Conservation (phyloP, 2,888 invertebrate genomes). For the Xanthia icteritia region DNA sequence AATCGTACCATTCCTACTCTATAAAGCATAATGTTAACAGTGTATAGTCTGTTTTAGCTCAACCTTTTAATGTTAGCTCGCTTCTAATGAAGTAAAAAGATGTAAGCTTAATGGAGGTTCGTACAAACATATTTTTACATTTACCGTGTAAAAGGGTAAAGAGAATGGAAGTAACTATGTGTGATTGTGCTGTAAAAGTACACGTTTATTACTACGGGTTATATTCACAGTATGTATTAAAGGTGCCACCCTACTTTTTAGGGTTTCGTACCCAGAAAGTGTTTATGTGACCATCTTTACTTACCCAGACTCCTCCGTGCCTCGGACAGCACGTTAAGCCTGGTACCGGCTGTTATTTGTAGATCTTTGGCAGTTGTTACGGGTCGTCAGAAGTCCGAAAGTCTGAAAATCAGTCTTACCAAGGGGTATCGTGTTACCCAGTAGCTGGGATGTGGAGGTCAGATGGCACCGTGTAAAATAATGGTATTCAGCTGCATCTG, state of each 20-base stretch:
- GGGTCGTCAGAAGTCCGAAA: too few relatives aligned
- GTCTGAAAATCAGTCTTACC: too few relatives aligned
- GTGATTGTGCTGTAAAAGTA: slow-evolving; percentile 12
- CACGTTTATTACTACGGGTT: slow-evolving; percentile 22
- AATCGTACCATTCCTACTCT: background rate
- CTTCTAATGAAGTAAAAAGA: slow-evolving; percentile 45
- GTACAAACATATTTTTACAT: slow-evolving; percentile 23
- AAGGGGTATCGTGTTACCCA: too few relatives aligned
- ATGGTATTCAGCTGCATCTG: too few relatives aligned
- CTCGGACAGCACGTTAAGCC: too few relatives aligned
- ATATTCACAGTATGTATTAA: background rate
- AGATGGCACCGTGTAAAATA: too few relatives aligned
- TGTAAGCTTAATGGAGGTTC: slow-evolving; percentile 27
- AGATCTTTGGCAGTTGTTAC: too few relatives aligned
- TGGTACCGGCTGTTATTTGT: too few relatives aligned
- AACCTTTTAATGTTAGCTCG: slow-evolving; percentile 22
- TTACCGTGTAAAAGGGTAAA: slow-evolving; percentile 5
- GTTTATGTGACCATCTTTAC: too few relatives aligned
- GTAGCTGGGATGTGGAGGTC: too few relatives aligned
- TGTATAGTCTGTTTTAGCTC: slow-evolving; percentile 11
- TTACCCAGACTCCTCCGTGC: too few relatives aligned
- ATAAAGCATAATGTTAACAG: background rate
- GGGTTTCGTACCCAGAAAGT: background rate
- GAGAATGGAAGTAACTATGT: background rate
- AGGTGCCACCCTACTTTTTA: background rate